Conservation (phyloP, 2,888 invertebrate species). For the Heliconius cydno region DNA sequence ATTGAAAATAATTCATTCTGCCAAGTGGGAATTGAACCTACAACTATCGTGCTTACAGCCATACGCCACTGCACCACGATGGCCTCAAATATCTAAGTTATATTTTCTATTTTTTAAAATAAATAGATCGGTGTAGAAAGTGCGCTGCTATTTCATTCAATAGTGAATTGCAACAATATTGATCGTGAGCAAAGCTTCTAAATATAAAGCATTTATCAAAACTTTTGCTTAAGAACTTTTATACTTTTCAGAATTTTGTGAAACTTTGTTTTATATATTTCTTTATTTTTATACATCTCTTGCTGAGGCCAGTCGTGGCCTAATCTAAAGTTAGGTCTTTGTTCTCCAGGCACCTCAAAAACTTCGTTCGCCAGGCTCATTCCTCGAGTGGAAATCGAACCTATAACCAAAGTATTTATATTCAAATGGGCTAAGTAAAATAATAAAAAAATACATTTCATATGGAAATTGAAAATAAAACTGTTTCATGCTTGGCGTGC, state of each 20-base stretch:
- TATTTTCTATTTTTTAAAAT: background rate
- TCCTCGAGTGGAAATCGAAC: no score
- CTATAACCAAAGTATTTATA: no score
- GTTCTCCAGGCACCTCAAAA: no score
- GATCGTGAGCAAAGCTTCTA: background rate
- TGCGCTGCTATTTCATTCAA: background rate
- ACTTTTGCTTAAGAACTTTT: background rate
- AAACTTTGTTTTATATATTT: background rate
- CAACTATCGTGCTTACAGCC: background rate
- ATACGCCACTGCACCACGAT: background rate
- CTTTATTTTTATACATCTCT: background rate
- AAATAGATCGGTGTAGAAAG: background rate
- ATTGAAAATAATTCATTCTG: background rate
- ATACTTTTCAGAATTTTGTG: background rate
- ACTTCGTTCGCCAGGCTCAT: no score
- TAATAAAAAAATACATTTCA: background rate
- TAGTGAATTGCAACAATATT: background rate
- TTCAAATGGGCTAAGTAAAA: background rate
- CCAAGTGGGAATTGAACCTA: background rate
- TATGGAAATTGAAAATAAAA: conserved; percentile 9
- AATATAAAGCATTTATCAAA: conserved; percentile 3
- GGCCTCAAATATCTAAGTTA: no score
- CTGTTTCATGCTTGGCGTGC: conserved; percentile 11
- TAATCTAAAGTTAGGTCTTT: no score
- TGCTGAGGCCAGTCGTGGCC: background rate